phyloP scores from a whole-genome alignment of 37 sponge, comb jelly and placozoan species.

The Eunapius fragilis region DNA sequence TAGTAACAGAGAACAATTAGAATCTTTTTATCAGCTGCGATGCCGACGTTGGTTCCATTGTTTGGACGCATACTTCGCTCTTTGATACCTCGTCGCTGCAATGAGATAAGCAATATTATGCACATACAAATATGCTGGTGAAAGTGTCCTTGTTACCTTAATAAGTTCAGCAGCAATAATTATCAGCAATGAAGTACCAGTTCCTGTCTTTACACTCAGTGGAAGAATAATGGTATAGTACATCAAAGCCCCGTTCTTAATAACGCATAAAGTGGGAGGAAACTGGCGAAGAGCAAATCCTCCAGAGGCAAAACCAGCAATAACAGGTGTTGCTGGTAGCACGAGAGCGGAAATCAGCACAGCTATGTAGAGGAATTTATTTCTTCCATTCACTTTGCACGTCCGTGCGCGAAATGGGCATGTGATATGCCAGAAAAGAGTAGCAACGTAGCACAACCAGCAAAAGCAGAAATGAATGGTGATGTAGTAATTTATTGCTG shows the following conservation, averaged over 20 bases:
- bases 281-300: neutral
- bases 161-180: neutral
- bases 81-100: conserved; percentile 11
- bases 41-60: neutral
- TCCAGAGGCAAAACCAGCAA: neutral
- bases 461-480: neutral
- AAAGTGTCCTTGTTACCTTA: neutral
- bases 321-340: conserved; percentile 1
- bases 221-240: conserved; percentile 1
- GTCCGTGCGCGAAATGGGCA: conserved; percentile 6
- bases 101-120: neutral
- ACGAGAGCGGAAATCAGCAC: neutral
- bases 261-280: neutral
- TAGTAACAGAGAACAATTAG: conserved; percentile 7
- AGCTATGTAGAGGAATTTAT: neutral
- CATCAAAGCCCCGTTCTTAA: neutral
- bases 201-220: neutral
- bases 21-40: conserved; percentile 20
- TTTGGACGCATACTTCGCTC: too few species aligned
- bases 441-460: neutral
- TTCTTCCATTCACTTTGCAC: neutral
- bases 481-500: too few species aligned
- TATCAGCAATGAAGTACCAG: neutral
- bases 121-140: too few species aligned
- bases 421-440: neutral